Base-by-base conservation (phyloP, 2,888 invertebrate genomes). In the Cantharis rustica region DNA sequence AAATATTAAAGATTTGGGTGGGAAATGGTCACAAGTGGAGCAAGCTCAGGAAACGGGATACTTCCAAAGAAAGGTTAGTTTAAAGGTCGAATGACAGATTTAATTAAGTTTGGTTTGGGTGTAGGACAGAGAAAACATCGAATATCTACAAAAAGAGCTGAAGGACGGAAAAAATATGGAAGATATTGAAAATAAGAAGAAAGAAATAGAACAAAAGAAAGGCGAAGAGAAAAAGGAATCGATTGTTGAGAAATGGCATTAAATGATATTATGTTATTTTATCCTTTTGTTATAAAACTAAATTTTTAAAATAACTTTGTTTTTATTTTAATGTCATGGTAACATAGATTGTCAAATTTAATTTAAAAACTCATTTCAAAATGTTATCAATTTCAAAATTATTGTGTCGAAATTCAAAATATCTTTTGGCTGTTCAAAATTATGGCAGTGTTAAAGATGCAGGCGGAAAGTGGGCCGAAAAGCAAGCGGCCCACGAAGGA, bases 401-500 rank as follows among this genome's bases (percentile, higher is more conserved):
- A 16, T 62, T 73, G 69, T 69, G 7, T 26, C 26, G n/a, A 62
- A 69, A 69, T 73, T 15, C 23, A n/a, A 10, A 7, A 23, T 5
- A 16, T 26, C 10, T 26, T n/a, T n/a, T 73, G 61, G 7, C 16
- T 10, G 23, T 5, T 16, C 61, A 31, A 68, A 31, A 61, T 61
- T 31, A 66, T 9, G 20, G 69, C 2, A 11, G n/a, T 17, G 63
- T 75, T 15, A 72, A 26, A 27, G 73, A 61, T 17, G 73, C 61
- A n/a, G 76, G 77, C 1, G 75, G 72, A 11, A 78, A 73, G 70
- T 79, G 76, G 73, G 47, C 69, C 10, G 81, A 82, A 64, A 69
- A 71, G 26, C 61, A 78, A 66, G 71, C 73, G 47, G 80, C 80
- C 0, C 76, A 75, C 11, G 82, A 82, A 79, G 75, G 70, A n/a